A percentile compares a stretch with the other conserved stretches of the same genome.
Evolutionary conservation across 64 coral and sea anemone genomes (phyloP).

Genomic region (Pocillopora verrucosa): DNA sequence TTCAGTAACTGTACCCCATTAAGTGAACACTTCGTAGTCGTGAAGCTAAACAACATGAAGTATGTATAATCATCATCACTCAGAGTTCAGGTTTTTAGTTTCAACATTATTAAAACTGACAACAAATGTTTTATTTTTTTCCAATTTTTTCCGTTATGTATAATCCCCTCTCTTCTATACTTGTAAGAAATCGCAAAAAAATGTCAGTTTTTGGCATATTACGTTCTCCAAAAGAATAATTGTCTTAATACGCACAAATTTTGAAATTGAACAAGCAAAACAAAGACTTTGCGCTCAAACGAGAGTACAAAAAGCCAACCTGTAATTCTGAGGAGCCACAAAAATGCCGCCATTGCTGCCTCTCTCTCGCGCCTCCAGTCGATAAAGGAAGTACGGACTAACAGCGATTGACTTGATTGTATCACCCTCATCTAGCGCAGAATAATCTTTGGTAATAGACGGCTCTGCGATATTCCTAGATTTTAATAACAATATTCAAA

Average conservation of each 20-base stretch:
- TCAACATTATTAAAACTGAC: no score
- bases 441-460: constrained; percentile 84
- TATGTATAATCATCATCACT: neutral
- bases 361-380: constrained; percentile 83
- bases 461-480: constrained; percentile 78
- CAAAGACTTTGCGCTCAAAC: neutral
- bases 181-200: no score
- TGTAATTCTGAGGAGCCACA: constrained; percentile 89
- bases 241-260: no score
- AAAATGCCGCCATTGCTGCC: constrained; percentile 84
- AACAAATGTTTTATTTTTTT: no score
- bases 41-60: neutral
- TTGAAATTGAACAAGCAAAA: neutral
- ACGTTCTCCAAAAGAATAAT: no score
- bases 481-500: neutral
- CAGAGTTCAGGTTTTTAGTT: neutral
- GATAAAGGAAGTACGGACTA: constrained; percentile 71
- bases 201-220: no score
- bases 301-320: constrained; percentile 17
- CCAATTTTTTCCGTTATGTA: no score
- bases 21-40: constrained; percentile 35
- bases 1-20: constrained; percentile 54
- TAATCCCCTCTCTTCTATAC: no score
- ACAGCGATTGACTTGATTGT: constrained; percentile 84
- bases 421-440: constrained; percentile 72